phyloP scores from a whole-genome alignment of 2,888 invertebrate species.

The Gastracanthus pulcherrimus region DNA sequence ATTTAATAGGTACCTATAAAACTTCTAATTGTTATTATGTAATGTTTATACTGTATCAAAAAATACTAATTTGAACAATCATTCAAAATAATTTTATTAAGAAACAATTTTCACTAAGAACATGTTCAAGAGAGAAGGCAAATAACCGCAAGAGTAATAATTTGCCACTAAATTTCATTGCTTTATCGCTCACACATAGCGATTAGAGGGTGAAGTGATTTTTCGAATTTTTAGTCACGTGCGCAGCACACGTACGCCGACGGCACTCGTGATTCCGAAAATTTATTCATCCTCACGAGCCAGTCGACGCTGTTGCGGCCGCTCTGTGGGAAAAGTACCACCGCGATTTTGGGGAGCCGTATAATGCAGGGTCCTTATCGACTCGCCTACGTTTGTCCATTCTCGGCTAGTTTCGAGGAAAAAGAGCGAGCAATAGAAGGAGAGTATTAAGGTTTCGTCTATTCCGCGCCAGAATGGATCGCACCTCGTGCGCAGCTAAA shows the following conservation, averaged over 20 bases:
- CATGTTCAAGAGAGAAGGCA: not conserved
- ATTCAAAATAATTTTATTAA: too few species aligned
- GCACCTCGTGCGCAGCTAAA: not conserved
- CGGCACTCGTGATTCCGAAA: constrained; percentile 32
- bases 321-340: constrained; percentile 52
- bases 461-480: not conserved
- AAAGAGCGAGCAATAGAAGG: too few species aligned
- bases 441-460: constrained; percentile 13
- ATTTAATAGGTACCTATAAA: too few species aligned
- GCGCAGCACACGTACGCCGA: constrained; percentile 9
- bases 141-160: not conserved
- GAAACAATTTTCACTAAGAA: too few species aligned
- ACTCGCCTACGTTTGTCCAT: constrained; percentile 18
- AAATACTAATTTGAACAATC: too few species aligned
- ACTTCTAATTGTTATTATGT: too few species aligned
- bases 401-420: constrained; percentile 5
- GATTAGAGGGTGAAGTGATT: constrained; percentile 31
- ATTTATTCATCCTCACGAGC: constrained; percentile 58
- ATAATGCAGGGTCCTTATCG: constrained; percentile 45
- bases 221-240: constrained; percentile 49
- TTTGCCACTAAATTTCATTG: constrained; percentile 25
- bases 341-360: not conserved
- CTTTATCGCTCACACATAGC: not conserved
- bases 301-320: constrained; percentile 20
- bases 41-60: too few species aligned